These are phyloP conservation scores for Zapus hudsonius DNA, from an alignment of 2,113 vertebrate genomes.

Conservation along the genomic window DNA sequence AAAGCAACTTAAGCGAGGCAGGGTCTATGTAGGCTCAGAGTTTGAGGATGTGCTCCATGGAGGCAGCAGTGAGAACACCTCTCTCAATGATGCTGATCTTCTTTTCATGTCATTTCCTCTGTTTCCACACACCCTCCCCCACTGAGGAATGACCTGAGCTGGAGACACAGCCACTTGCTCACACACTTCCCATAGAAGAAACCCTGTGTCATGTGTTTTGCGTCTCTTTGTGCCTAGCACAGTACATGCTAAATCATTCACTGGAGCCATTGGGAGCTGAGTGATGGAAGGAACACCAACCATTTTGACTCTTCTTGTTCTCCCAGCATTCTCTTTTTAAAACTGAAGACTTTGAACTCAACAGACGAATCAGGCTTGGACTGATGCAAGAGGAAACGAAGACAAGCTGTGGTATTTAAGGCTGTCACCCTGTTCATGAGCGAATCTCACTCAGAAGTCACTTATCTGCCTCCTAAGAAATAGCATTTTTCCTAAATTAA, in stretches of 20 bases:
- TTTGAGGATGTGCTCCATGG: background rate
- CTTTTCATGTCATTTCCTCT: background rate
- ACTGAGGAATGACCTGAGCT: background rate
- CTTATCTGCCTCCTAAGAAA: background rate
- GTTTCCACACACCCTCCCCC: background rate
- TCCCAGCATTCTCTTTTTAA: conserved; percentile 22
- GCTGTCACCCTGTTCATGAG: background rate
- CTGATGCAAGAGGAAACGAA: conserved; percentile 61
- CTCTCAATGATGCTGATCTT: background rate
- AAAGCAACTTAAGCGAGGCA: too few species aligned
- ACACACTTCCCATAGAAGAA: background rate
- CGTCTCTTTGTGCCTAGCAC: background rate
- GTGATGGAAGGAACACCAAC: background rate
- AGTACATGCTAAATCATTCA: background rate
- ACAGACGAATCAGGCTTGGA: conserved; percentile 46
- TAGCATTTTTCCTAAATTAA: conserved; percentile 44
- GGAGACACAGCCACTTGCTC: background rate
- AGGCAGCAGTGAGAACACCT: too few species aligned
- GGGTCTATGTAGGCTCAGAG: background rate
- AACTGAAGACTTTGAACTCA: conserved; percentile 46
- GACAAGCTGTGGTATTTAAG: conserved; percentile 58
- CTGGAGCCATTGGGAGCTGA: background rate
- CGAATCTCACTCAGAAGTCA: conserved; percentile 33
- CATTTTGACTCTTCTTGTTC: background rate
- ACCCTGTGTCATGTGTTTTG: background rate